Conservation (phyloP, 2,113 vertebrate genomes). For the Cyanoramphus novaezelandiae region DNA sequence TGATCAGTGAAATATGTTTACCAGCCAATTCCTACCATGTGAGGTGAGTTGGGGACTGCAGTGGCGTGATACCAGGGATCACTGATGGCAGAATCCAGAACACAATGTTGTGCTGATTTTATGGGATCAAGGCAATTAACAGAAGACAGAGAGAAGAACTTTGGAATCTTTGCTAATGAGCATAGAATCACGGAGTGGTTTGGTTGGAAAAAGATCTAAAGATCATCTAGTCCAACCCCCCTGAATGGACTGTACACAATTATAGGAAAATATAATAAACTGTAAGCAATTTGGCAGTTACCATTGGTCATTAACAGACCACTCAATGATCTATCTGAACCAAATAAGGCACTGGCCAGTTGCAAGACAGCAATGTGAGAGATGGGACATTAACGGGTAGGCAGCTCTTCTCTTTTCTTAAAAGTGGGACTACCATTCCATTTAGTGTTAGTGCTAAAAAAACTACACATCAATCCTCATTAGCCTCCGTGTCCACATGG, state of each 20-base stretch:
- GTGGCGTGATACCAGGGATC: not conserved
- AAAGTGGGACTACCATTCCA: not conserved
- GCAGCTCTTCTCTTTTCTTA: not conserved
- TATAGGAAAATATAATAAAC: not conserved
- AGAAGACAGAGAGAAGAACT: not conserved
- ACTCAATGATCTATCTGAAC: not conserved
- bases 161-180: not conserved
- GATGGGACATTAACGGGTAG: not conserved
- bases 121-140: not conserved
- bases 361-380: not conserved
- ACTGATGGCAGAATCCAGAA: not conserved
- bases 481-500: not conserved
- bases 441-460: not conserved
- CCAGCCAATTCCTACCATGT: not conserved
- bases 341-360: not conserved
- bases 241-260: not conserved
- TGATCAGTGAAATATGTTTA: not conserved
- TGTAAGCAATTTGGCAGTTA: not conserved
- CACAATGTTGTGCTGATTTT: not conserved
- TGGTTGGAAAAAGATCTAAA: not conserved
- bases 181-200: not conserved
- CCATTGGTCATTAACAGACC: not conserved
- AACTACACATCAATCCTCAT: not conserved
- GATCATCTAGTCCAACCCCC: fast-evolving
- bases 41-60: not conserved